phyloP scores from a whole-genome alignment of 2,888 invertebrate genomes.

The Helleia helle region DNA sequence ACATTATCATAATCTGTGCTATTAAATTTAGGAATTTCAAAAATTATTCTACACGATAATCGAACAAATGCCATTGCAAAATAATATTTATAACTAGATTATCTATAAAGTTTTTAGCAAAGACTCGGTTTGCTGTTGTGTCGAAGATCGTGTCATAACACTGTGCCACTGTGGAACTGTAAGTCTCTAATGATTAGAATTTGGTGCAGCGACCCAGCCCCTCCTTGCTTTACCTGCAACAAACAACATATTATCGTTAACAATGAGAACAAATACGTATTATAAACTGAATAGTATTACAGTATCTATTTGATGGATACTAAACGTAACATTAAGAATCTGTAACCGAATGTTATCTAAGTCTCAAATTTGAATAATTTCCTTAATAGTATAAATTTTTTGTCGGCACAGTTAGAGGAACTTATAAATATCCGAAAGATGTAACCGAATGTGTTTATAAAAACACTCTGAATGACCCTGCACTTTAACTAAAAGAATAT shows the following conservation, averaged over 20 bases:
- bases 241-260: constrained; percentile 31
- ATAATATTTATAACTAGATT: constrained; percentile 10
- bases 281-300: too few species aligned
- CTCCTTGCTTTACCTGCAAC: constrained; percentile 65
- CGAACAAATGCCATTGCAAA: constrained; percentile 28
- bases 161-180: constrained; percentile 51
- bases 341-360: too few species aligned
- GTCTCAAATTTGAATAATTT: too few species aligned
- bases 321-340: too few species aligned
- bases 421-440: constrained; percentile 2
- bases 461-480: constrained; percentile 20
- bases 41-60: constrained; percentile 47
- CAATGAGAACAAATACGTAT: constrained; percentile 11
- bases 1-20: constrained; percentile 49
- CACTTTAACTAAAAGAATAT: constrained; percentile 33
- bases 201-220: constrained; percentile 49
- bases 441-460: constrained; percentile 11
- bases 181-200: constrained; percentile 38
- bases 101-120: constrained; percentile 6
- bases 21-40: constrained; percentile 40
- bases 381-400: background rate
- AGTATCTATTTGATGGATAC: too few species aligned
- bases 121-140: constrained; percentile 16
- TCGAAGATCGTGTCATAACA: constrained; percentile 32
- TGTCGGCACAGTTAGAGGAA: background rate